Evolutionary conservation across 2,888 invertebrate genomes (phyloP), one percentile per base, ranked within the genome.

Genomic region (Schizotus pectinicornis): DNA sequence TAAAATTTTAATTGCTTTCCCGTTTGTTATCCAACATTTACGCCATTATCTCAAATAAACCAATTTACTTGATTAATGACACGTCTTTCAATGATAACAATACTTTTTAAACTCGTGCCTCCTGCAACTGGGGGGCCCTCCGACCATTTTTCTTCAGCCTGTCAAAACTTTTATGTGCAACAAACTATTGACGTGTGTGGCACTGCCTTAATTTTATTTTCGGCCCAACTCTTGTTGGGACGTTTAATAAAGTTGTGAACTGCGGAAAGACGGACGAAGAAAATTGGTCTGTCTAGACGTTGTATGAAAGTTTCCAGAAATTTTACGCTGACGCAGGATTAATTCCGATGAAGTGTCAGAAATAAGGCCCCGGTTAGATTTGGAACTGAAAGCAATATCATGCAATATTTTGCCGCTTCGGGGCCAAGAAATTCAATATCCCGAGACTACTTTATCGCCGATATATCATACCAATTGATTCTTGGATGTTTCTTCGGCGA

Each of bases 391-490:
- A 22, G 22, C 22, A 22, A 22, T 22, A 22, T 22, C 22, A 22
- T 22, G 5, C 22, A 22, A 22, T 22, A 22, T 22, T 22, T 22
- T 22, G 22, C 22, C 22, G 22, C 22, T 22, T 22, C 22, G 22
- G 22, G 22, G 22, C 22, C 12, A 36, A 22, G 22, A 53, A 64
- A 64, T 64, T 59, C 61, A 61, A 56, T 59, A 55, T 57, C 55
- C 57, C 45, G 49, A 51, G 47, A 13, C 54, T 46, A 60, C 52
- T 62, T 64, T 64, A 64, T 60, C 43, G 60, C 43, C 58, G 50
- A 54, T 62, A 64, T 61, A 57, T 64, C 64, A 62, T 64, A 59
- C 43, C 62, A 61, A 64, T 64, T 64, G 64, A 64, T 64, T 62
- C 60, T 56, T 58, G 64, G 52, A 59, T 61, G 61, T 64, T 61